Evolutionary conservation across 2,888 invertebrate genomes (phyloP).

Genomic region (Linnaemya vulpina): DNA sequence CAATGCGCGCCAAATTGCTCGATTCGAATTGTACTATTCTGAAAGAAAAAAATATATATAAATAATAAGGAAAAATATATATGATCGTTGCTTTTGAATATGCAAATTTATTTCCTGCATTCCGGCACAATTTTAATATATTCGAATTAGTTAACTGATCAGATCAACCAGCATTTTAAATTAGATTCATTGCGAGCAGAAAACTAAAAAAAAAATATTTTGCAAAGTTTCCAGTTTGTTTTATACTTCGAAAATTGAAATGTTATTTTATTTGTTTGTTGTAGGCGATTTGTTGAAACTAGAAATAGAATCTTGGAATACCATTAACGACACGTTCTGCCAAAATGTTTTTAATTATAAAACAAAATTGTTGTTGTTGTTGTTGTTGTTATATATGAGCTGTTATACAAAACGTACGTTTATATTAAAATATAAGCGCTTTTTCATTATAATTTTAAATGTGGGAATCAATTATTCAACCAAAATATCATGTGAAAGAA

Average conservation of each 20-base stretch:
- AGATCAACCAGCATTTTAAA: too few species aligned
- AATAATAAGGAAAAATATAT: background rate
- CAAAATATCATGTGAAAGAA: background rate
- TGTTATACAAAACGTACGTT: background rate
- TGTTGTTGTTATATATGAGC: background rate
- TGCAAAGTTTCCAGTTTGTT: too few species aligned
- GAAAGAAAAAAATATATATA: slow-evolving; percentile 28
- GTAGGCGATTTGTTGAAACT: background rate
- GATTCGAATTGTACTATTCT: slow-evolving; percentile 83
- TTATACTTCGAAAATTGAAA: background rate
- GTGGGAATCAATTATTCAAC: too few species aligned
- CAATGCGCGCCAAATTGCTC: slow-evolving; percentile 82
- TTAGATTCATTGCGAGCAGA: too few species aligned
- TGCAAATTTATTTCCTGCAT: too few species aligned
- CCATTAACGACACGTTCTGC: background rate
- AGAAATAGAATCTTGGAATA: background rate
- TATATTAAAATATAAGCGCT: background rate
- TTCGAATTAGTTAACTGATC: too few species aligned
- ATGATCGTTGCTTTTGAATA: background rate
- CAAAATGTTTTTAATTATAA: background rate
- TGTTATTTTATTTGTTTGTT: background rate
- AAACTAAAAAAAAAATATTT: too few species aligned
- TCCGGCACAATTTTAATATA: too few species aligned
- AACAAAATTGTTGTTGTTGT: background rate
- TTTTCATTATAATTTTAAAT: background rate